Conservation (phyloP, 2,797 vertebrate genomes). For the Ctenopoma kingsleyae region DNA sequence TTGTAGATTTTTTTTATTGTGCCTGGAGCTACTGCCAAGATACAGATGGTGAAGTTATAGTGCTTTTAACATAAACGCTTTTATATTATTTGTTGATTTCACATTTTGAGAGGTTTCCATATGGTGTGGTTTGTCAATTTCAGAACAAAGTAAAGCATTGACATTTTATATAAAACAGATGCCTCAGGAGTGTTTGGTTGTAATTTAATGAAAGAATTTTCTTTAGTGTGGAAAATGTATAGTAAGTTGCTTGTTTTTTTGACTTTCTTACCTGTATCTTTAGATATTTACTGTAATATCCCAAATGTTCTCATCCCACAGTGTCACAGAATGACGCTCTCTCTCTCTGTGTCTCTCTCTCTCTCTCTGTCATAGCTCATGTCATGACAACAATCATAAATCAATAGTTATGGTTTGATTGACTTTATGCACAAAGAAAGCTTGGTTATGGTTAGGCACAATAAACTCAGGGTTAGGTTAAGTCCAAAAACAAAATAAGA, state of each 20-base stretch:
- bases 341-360: too few species aligned
- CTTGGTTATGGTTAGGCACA: too few species aligned
- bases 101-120: slow-evolving; percentile 36
- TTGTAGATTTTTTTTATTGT: slow-evolving; percentile 13
- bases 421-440: too few species aligned
- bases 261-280: not conserved
- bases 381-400: too few species aligned
- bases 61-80: slow-evolving; percentile 47
- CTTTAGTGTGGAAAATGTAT: slow-evolving; percentile 15
- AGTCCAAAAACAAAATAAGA: too few species aligned
- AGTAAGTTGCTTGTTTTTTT: slow-evolving; percentile 1
- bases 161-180: slow-evolving; percentile 6
- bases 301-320: too few species aligned
- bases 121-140: slow-evolving; percentile 33
- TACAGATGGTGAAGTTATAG: slow-evolving; percentile 51
- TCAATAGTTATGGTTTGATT: too few species aligned
- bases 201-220: slow-evolving; percentile 17
- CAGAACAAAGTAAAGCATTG: slow-evolving; percentile 10
- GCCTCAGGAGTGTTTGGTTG: not conserved
- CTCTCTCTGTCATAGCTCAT: too few species aligned
- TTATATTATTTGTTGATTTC: slow-evolving; percentile 44
- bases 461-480: too few species aligned
- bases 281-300: not conserved
- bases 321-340: too few species aligned
- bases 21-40: slow-evolving; percentile 28